Base-by-base conservation (phyloP, 2,888 invertebrate genomes). In the Philhelius pedissequus region DNA sequence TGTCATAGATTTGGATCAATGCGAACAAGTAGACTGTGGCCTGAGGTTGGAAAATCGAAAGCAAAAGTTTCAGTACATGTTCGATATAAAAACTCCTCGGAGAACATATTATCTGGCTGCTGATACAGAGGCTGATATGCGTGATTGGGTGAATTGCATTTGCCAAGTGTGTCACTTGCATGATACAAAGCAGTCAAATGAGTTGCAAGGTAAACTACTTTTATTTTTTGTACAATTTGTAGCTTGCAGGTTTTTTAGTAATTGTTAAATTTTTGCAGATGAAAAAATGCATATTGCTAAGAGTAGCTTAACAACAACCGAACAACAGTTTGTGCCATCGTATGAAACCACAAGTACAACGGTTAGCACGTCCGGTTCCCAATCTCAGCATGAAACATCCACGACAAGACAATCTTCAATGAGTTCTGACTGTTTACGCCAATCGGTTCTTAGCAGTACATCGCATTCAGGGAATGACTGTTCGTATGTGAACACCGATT, bases 61-160 rank as follows among this genome's bases (percentile, higher is more conserved):
- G 88, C 94, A 95, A 88, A 96, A 96, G 88, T 95, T 96, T 88
- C 94, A 96, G 89, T 95, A 94, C 89, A 97, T 97, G 92, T 98
- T 98, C 90, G 96, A 97, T 88, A 96, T 98, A 43, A 96, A 96
- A 90, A 98, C 97, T 66, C 96, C 97, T 38, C 95, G 96, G 86
- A 94, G 98, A 87, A 96, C 95, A 35, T 99, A 98, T 90, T 98
- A 97, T 91, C 93, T 99, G 87, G 98, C 98, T 78, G 97, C 98
- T 0, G 97, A 98, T 88, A 95, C 96, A 35, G 97, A 98, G 90
- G 93, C 94, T 54, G 98, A 98, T 89, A 98, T 99, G 98, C 96
- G 96, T 88, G 95, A 95, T 90, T 99, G 99, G 99, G 98, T 98
- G 9, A 96, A 96, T 89, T 97, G 96, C 81, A 96, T 99, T 87